Evolutionary conservation across 2,797 vertebrate genomes (phyloP).

Genomic region (Esox masquinongy): DNA sequence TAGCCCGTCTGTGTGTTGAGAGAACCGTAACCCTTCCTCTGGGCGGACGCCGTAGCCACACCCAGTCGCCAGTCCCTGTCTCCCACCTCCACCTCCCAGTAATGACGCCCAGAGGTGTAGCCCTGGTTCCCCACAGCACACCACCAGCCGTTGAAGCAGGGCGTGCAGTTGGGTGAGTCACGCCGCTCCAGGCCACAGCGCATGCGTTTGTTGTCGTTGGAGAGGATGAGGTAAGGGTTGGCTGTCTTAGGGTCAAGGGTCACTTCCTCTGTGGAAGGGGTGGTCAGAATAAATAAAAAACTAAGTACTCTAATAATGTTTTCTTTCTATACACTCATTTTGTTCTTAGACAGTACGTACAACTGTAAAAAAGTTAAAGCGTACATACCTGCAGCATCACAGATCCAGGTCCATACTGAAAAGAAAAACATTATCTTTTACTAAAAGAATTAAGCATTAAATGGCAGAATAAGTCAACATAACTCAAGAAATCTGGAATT

Average conservation of each 20-base stretch:
- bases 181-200: slow-evolving; percentile 66
- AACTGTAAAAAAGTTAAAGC: neutral
- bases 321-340: neutral
- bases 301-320: neutral
- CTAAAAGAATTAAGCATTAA: neutral
- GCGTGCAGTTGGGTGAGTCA: slow-evolving; percentile 38
- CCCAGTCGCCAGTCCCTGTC: slow-evolving; percentile 78
- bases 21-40: slow-evolving; percentile 67
- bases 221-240: slow-evolving; percentile 70
- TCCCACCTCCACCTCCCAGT: slow-evolving; percentile 83
- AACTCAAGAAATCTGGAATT: too few species aligned
- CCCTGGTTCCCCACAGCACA: slow-evolving; percentile 62
- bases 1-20: slow-evolving; percentile 75
- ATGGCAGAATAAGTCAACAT: neutral
- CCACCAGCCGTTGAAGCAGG: slow-evolving; percentile 74
- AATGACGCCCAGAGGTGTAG: slow-evolving; percentile 70
- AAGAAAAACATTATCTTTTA: slow-evolving; percentile 5
- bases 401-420: slow-evolving; percentile 80
- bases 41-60: slow-evolving; percentile 67
- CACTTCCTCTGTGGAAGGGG: slow-evolving; percentile 66
- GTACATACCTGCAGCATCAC: slow-evolving; percentile 72
- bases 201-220: slow-evolving; percentile 66
- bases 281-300: neutral
- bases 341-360: too few species aligned
- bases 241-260: slow-evolving; percentile 70